phyloP scores from a whole-genome alignment of 2,113 vertebrate genomes.

The Pardalotus punctatus region DNA sequence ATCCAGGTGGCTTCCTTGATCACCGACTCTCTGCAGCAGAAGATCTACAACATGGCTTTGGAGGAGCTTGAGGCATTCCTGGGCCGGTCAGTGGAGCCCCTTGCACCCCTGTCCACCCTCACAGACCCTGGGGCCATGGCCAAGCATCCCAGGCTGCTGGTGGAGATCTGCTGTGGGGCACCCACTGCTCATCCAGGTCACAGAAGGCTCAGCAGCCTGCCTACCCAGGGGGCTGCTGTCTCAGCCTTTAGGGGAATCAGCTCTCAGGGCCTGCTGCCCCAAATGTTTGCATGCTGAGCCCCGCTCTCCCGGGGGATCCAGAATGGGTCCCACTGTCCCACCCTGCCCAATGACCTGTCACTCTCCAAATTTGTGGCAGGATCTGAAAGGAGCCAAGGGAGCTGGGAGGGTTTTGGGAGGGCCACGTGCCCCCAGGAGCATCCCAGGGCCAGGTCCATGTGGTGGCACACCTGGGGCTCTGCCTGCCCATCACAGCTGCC shows the following conservation, averaged over 20 bases:
- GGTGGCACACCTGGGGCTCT: fast-evolving
- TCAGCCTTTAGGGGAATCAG: background rate
- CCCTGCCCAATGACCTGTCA: background rate
- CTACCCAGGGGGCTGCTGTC: background rate
- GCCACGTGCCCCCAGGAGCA: fast-evolving
- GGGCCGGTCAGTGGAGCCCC: constrained; percentile 77
- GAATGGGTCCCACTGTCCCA: background rate
- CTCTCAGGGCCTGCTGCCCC: background rate
- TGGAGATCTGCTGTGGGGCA: background rate
- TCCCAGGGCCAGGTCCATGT: background rate
- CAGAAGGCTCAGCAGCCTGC: background rate
- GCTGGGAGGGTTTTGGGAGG: background rate
- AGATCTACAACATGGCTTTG: constrained; percentile 86
- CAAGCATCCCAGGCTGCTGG: background rate
- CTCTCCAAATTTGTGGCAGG: background rate
- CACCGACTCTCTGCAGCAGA: constrained; percentile 78
- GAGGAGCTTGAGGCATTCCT: constrained; percentile 88
- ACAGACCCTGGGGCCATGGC: background rate
- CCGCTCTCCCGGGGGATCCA: background rate
- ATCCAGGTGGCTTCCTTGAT: constrained; percentile 85
- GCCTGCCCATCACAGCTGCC: fast-evolving
- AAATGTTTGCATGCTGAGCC: background rate
- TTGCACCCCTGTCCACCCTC: background rate
- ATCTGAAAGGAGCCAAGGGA: background rate
- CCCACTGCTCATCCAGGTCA: background rate